Conservation (phyloP, 2,797 vertebrate species). For the Melanotaenia pygmaea region DNA sequence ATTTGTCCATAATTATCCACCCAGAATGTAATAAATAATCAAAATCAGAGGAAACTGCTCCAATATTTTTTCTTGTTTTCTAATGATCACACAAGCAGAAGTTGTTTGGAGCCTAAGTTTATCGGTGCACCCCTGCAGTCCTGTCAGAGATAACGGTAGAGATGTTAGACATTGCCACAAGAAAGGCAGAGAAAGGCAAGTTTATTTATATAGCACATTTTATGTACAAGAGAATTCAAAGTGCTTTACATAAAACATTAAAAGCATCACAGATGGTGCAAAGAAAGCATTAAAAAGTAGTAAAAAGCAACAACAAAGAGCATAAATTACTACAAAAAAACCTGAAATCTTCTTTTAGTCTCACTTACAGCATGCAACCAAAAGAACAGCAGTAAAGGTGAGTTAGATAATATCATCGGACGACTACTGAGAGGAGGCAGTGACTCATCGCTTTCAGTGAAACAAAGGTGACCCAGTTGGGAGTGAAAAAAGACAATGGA, state of each 20-base stretch:
- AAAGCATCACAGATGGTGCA: too few species aligned
- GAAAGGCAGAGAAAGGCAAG: constrained; percentile 13
- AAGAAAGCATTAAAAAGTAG: too few species aligned
- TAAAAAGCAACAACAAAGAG: too few species aligned
- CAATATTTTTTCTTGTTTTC: constrained; percentile 19
- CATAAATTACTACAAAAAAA: too few species aligned
- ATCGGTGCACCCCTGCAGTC: constrained; percentile 20
- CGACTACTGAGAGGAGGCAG: constrained; percentile 18
- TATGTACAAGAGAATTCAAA: too few species aligned
- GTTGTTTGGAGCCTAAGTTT: constrained; percentile 25
- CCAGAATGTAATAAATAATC: constrained; percentile 3
- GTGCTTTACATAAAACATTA: too few species aligned
- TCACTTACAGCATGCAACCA: constrained; percentile 1
- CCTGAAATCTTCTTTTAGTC: not conserved
- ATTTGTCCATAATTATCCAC: not conserved
- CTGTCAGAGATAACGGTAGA: constrained; percentile 38
- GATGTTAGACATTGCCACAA: constrained; percentile 2
- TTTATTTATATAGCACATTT: too few species aligned
- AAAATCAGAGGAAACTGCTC: constrained; percentile 11
- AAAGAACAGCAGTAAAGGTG: constrained; percentile 32
- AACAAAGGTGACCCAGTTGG: constrained; percentile 45
- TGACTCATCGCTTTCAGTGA: constrained; percentile 51
- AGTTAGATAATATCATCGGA: constrained; percentile 43
- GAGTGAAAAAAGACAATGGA: constrained; percentile 24
- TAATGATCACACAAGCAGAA: constrained; percentile 9